Percentiles rank a stretch among this genome's conserved stretches.
Conservation (phyloP, 92 coral and sea anemone species). For the Epizoanthus ramosus region DNA sequence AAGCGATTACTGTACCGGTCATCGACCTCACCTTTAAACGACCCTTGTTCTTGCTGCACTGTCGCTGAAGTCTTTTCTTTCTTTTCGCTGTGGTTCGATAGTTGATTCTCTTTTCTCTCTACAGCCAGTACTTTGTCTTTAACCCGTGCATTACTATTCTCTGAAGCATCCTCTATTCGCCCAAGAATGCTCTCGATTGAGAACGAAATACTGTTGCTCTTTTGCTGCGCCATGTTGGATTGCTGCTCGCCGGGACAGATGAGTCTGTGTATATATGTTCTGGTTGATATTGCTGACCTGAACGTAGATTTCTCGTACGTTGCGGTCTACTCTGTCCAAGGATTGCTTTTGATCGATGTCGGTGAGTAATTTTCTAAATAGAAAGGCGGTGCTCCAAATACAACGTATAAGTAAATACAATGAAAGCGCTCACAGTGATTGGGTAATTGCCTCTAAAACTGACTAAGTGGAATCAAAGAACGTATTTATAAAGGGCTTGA, state of each 20-base stretch:
- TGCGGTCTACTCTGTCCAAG: neutral
- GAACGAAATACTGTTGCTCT: constrained; percentile 16
- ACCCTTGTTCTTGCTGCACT: neutral
- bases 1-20: neutral
- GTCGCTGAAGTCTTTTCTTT: neutral
- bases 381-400: constrained; percentile 20
- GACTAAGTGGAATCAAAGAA: constrained; percentile 13
- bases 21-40: neutral
- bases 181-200: constrained; percentile 38
- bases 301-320: neutral
- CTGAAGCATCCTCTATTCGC: neutral
- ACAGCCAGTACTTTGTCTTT: neutral
- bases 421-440: neutral
- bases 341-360: neutral
- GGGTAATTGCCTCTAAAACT: neutral
- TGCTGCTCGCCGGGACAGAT: neutral
- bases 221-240: constrained; percentile 19
- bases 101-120: constrained; percentile 2
- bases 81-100: neutral
- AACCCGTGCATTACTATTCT: neutral
- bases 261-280: neutral
- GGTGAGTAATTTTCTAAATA: neutral
- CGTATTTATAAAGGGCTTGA: constrained; percentile 13
- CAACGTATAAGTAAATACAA: constrained; percentile 16
- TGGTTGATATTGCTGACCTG: neutral